Evolutionary conservation across 2,888 invertebrate species (phyloP).

Genomic region (Phaonia tiefii): DNA sequence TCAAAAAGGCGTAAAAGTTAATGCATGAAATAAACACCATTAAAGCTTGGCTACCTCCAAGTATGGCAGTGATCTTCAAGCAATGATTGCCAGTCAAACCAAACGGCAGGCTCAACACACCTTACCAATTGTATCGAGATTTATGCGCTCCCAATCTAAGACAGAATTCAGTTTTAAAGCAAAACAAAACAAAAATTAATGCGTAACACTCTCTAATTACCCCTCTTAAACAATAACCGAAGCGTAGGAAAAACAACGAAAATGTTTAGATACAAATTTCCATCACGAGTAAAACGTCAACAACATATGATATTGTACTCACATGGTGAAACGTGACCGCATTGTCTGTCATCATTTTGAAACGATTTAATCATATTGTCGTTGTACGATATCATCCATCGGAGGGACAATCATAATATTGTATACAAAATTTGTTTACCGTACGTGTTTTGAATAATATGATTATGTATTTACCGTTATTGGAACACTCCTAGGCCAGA

Average conservation of each 20-base stretch:
- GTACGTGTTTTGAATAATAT: slow-evolving; percentile 1
- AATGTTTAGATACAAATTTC: too few species aligned
- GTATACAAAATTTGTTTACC: slow-evolving; percentile 3
- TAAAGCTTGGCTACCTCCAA: too few species aligned
- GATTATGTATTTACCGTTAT: too few species aligned
- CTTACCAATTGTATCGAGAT: not conserved
- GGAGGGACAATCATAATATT: not conserved
- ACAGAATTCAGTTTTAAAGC: not conserved
- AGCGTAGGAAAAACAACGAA: slow-evolving; percentile 41
- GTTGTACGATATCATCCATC: too few species aligned
- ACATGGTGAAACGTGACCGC: not conserved
- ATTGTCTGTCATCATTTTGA: too few species aligned
- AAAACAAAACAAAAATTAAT: slow-evolving; percentile 4
- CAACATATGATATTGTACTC: too few species aligned
- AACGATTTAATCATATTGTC: too few species aligned
- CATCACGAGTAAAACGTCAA: too few species aligned
- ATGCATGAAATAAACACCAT: not conserved
- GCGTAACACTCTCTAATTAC: slow-evolving; percentile 48
- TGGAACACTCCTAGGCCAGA: too few species aligned
- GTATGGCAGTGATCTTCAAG: not conserved
- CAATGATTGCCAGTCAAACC: not conserved
- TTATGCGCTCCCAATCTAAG: not conserved
- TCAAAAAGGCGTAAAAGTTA: slow-evolving; percentile 2
- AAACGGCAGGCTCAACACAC: not conserved
- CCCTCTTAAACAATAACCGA: slow-evolving; percentile 33